Percentiles rank a stretch among this genome's conserved stretches.
phyloP scores from a whole-genome alignment of 64 coral and sea anemone species.

The Dendronephthya gigantea region DNA sequence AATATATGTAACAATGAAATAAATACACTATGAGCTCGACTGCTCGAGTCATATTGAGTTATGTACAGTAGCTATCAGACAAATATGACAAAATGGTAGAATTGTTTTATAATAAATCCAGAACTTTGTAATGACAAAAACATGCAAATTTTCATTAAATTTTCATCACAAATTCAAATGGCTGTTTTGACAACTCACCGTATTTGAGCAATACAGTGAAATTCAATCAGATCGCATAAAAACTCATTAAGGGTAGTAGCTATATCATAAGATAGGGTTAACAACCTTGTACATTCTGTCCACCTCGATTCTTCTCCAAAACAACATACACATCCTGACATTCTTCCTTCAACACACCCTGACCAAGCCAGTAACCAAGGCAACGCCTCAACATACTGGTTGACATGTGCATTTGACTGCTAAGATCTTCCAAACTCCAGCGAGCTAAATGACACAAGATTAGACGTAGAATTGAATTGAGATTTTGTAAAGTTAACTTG shows the following conservation, averaged over 20 bases:
- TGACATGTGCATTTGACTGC: constrained; percentile 68
- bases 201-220: no score
- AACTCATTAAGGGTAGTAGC: not conserved
- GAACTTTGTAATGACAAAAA: no score
- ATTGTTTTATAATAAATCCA: no score
- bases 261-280: not conserved
- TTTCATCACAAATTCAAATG: no score
- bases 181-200: no score
- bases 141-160: no score
- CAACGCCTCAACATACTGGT: constrained; percentile 56
- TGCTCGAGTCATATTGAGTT: no score
- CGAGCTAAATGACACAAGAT: constrained; percentile 36
- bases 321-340: constrained; percentile 66
- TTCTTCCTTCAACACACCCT: constrained; percentile 85
- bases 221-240: not conserved
- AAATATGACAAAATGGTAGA: no score
- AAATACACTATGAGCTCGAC: no score
- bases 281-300: constrained; percentile 31
- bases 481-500: no score
- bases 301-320: constrained; percentile 67
- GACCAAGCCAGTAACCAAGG: constrained; percentile 82
- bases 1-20: no score
- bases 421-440: constrained; percentile 77
- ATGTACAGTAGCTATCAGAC: no score
- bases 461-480: not conserved